These are phyloP conservation scores for Blastobasis adustella DNA, from an alignment of 2,888 invertebrate species.

Conservation along the genomic window DNA sequence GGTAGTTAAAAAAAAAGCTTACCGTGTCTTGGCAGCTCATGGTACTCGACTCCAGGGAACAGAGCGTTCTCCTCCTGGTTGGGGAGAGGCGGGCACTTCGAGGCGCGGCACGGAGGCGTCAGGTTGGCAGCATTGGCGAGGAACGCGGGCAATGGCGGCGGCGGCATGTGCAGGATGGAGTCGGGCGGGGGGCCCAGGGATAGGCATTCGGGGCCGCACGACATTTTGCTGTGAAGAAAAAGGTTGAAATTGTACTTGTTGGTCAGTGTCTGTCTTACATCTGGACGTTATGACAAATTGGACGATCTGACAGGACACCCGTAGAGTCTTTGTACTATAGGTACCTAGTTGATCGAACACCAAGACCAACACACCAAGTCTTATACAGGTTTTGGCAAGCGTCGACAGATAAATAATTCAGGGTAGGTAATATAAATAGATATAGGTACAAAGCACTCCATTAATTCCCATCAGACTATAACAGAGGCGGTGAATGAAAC, in stretches of 20 bases:
- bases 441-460: too few species aligned
- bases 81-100: conserved; percentile 76
- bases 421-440: too few species aligned
- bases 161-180: conserved; percentile 87
- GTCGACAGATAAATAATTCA: too few species aligned
- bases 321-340: too few species aligned
- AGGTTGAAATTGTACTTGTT: neutral
- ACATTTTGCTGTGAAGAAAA: conserved; percentile 50
- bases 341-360: too few species aligned
- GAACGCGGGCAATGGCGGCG: conserved; percentile 88
- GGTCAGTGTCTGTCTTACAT: too few species aligned
- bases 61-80: conserved; percentile 66
- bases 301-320: too few species aligned
- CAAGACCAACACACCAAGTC: too few species aligned
- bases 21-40: conserved; percentile 88
- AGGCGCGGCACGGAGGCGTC: conserved; percentile 78
- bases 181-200: conserved; percentile 86
- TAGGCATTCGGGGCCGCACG: conserved; percentile 76
- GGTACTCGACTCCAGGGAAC: conserved; percentile 82
- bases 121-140: conserved; percentile 73
- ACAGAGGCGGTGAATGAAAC: too few species aligned
- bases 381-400: too few species aligned
- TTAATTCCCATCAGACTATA: too few species aligned
- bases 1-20: conserved; percentile 12
- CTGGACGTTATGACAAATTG: too few species aligned